phyloP scores from a whole-genome alignment of 2,888 invertebrate species.

The Anthrax anthrax region DNA sequence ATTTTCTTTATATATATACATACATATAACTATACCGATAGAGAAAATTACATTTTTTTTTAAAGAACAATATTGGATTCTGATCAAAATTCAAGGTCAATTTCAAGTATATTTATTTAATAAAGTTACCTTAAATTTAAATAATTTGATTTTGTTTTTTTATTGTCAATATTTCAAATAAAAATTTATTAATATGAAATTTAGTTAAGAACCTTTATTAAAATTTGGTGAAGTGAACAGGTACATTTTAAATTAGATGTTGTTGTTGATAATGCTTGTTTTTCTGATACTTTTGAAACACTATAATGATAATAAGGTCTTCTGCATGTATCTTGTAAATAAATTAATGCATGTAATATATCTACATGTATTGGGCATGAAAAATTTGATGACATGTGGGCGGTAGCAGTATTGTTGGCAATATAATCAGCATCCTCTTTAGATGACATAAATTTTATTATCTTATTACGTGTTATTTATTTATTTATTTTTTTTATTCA shows the following conservation, averaged over 20 bases:
- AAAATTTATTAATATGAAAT: too few relatives aligned
- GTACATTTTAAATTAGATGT: slow-evolving; percentile 8
- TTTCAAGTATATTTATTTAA: too few relatives aligned
- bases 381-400: slow-evolving; percentile 6
- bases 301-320: background rate
- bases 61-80: too few relatives aligned
- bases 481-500: too few relatives aligned
- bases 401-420: background rate
- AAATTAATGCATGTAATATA: slow-evolving; percentile 14
- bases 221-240: slow-evolving; percentile 16
- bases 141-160: too few relatives aligned
- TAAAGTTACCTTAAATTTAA: too few relatives aligned
- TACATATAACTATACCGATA: too few relatives aligned
- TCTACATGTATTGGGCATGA: slow-evolving; percentile 15
- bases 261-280: background rate
- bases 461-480: too few relatives aligned
- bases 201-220: slow-evolving; percentile 15
- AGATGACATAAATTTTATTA: slow-evolving; percentile 11
- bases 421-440: slow-evolving; percentile 4
- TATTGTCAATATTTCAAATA: too few relatives aligned
- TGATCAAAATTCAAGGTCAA: too few relatives aligned
- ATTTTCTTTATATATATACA: too few relatives aligned
- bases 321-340: slow-evolving; percentile 14
- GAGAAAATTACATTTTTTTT: too few relatives aligned
- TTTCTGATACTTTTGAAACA: background rate